phyloP scores from a whole-genome alignment of 2,113 vertebrate species.

The Erpornis zantholeuca region DNA sequence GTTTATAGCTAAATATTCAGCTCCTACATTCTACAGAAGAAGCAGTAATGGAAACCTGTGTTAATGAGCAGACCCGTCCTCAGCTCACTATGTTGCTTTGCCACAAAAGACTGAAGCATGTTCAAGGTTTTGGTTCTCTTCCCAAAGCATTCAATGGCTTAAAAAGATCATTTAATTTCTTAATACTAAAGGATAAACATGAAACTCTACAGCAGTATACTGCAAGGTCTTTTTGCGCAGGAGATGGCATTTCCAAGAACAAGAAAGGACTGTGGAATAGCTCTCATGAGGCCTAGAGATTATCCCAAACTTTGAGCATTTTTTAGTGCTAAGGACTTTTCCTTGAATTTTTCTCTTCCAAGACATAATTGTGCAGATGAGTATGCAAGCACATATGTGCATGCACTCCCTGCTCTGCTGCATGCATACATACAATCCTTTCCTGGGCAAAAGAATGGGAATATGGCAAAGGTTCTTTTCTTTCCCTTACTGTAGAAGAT shows the following conservation, averaged over 20 bases:
- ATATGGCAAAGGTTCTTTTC: fast-evolving
- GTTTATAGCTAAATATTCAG: not conserved
- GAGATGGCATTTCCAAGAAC: not conserved
- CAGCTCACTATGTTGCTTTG: not conserved
- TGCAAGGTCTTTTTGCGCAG: not conserved
- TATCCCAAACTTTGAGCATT: not conserved
- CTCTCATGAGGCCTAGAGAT: not conserved
- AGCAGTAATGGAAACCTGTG: not conserved
- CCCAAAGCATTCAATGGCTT: not conserved
- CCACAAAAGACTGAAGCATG: not conserved
- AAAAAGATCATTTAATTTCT: not conserved
- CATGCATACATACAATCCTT: not conserved
- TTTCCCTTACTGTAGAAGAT: not conserved
- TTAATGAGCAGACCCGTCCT: not conserved
- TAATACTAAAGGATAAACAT: not conserved
- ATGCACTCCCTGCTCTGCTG: not conserved
- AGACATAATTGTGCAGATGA: not conserved
- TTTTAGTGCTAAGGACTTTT: not conserved
- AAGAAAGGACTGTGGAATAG: not conserved
- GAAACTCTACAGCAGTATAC: not conserved
- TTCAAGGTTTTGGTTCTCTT: not conserved
- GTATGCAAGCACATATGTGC: fast-evolving
- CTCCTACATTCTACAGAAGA: not conserved
- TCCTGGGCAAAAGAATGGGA: not conserved
- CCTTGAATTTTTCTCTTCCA: not conserved